A percentile compares a stretch with the other conserved stretches of the same genome.
Evolutionary conservation across 2,113 vertebrate species (phyloP).

Genomic region (Cyanoliseus patagonus): DNA sequence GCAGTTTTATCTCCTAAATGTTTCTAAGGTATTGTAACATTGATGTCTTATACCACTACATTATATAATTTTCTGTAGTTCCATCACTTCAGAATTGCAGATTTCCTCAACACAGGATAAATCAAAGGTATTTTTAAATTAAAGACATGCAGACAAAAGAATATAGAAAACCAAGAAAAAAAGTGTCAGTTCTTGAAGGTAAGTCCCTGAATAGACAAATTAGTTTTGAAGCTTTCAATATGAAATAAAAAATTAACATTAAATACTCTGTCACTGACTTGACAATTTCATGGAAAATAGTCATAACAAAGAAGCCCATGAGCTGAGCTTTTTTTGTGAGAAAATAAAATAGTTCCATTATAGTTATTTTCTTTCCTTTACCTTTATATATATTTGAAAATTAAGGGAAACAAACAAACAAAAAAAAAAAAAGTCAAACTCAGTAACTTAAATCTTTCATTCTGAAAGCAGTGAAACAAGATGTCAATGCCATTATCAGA

Average conservation of each 20-base stretch:
- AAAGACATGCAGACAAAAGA: not conserved
- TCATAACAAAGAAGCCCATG: not conserved
- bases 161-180: not conserved
- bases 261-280: not conserved
- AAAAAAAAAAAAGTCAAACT: not conserved
- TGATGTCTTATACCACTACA: not conserved
- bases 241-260: not conserved
- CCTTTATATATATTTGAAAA: not conserved
- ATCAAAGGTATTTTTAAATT: not conserved
- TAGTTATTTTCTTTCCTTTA: not conserved
- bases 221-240: not conserved
- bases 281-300: not conserved
- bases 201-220: not conserved
- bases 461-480: not conserved
- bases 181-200: not conserved
- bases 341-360: not conserved
- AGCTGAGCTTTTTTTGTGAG: not conserved
- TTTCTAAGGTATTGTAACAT: not conserved
- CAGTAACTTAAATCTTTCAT: not conserved
- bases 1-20: not conserved
- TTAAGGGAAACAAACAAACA: not conserved
- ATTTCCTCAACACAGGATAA: not conserved
- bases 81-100: not conserved
- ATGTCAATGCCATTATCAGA: not conserved
- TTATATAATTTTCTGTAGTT: not conserved